phyloP scores from a whole-genome alignment of 2,797 vertebrate genomes.

The Serranus cabrilla region DNA sequence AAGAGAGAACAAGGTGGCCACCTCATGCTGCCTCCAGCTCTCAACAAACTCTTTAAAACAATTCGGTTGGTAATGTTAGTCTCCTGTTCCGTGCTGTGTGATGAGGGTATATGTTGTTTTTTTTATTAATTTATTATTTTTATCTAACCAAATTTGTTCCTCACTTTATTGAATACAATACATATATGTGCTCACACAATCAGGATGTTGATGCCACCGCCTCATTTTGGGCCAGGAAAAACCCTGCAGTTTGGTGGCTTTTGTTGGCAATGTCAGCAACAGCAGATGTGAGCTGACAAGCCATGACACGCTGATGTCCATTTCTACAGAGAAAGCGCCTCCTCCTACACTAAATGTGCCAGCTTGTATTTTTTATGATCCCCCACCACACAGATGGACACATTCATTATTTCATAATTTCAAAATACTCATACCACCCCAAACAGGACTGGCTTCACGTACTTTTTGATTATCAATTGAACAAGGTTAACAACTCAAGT shows the following conservation, averaged over 20 bases:
- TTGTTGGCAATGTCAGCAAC: background rate
- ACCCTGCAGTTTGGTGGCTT: background rate
- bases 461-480: background rate
- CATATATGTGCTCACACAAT: too few relatives aligned
- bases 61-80: too few relatives aligned
- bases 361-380: background rate
- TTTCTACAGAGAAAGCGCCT: background rate
- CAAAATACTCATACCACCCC: background rate
- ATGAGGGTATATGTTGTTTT: too few relatives aligned
- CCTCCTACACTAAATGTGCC: conserved; percentile 8
- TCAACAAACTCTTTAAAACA: too few relatives aligned
- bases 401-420: background rate
- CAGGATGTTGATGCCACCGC: too few relatives aligned
- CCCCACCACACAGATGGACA: background rate
- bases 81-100: too few relatives aligned
- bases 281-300: conserved; percentile 20
- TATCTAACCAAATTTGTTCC: too few relatives aligned
- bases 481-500: background rate
- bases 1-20: too few relatives aligned
- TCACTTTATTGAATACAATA: too few relatives aligned
- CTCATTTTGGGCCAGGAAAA: too few relatives aligned
- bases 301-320: background rate
- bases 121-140: too few relatives aligned
- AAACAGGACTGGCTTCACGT: background rate
- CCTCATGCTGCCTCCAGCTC: too few relatives aligned